Evolutionary conservation across 1,140 invertebrate genomes (phyloP), one percentile per base, ranked within the genome.

Genomic region (Sweltsa coloradensis): DNA sequence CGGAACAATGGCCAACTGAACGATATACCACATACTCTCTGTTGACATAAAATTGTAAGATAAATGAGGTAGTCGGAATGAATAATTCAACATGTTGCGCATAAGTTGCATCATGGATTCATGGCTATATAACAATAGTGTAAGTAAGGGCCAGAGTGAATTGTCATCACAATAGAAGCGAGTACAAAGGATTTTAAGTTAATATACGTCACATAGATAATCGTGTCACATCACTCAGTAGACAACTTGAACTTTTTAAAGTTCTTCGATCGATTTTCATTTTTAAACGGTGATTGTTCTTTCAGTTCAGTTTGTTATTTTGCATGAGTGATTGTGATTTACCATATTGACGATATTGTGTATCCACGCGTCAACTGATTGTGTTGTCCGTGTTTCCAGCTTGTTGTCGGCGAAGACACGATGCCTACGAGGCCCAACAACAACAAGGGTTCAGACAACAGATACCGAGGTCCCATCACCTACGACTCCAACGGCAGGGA

Each of bases 391-490:
- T 47, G 22, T 22, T 47, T 50, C 11, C 45, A 55, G 53, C 34
- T 56, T 26, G 47, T 56, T 14, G 54, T 56, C 4, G 54, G 53
- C 23, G 52, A 53, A 31, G 51, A 56, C 41, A 51, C 51, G 3
- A 37, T 55, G 7, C 54, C 51, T 9, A 49, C 41, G 21, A 37
- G 26, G 19, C 19, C 31, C 13, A 13, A 18, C 3, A 16, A 16
- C 6, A 50, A 13, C 40, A 37, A 50, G 40, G 34, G 24, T 22
- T 27, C 23, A 23, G 31, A 41, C 19, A 7, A 36, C 11, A 29
- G 21, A 19, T 29, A 16, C 19, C 24, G 24, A 13, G 11, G 13
- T 22, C 24, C 24, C 18, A 44, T 44, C 3, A 44, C 27, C n/a
- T 5, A 19, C 16, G 42, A 29, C 5, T 29, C 26, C 24, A 26